Conservation (phyloP, 2,888 invertebrate species). For the Trichogramma evanescens region DNA sequence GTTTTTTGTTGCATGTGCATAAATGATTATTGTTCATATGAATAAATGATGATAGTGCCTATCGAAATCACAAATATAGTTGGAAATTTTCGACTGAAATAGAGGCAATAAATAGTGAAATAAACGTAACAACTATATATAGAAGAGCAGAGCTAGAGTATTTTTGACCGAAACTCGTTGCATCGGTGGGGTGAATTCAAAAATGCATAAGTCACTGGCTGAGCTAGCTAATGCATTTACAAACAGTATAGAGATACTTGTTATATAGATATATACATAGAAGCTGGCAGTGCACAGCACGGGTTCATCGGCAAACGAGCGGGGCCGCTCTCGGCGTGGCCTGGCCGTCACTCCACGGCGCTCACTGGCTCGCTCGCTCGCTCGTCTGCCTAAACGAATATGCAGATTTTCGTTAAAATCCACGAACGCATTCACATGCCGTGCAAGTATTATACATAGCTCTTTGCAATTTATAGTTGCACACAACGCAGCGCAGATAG, state of each 20-base stretch:
- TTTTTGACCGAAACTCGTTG: too few species aligned
- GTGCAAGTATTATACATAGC: not conserved
- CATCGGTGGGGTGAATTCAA: slow-evolving; percentile 10
- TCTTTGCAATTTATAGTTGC: not conserved
- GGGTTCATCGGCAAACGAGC: slow-evolving; percentile 19
- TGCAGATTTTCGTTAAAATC: slow-evolving; percentile 22
- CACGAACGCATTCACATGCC: not conserved
- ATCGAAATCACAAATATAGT: too few species aligned
- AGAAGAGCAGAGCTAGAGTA: too few species aligned
- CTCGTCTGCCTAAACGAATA: slow-evolving; percentile 22
- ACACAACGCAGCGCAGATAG: slow-evolving; percentile 5
- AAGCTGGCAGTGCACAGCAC: too few species aligned
- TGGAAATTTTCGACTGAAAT: too few species aligned
- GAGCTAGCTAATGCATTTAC: slow-evolving; percentile 19
- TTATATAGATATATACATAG: too few species aligned
- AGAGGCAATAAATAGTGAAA: too few species aligned
- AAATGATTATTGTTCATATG: too few species aligned
- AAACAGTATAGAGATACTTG: slow-evolving; percentile 9
- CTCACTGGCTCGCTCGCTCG: slow-evolving; percentile 13
- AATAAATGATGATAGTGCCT: too few species aligned
- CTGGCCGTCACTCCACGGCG: too few species aligned
- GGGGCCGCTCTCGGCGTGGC: not conserved
- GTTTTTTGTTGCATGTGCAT: too few species aligned
- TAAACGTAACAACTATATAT: too few species aligned
- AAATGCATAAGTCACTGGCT: slow-evolving; percentile 21